Conservation (phyloP, 2,888 invertebrate species). For the Nasonovia ribisnigri region DNA sequence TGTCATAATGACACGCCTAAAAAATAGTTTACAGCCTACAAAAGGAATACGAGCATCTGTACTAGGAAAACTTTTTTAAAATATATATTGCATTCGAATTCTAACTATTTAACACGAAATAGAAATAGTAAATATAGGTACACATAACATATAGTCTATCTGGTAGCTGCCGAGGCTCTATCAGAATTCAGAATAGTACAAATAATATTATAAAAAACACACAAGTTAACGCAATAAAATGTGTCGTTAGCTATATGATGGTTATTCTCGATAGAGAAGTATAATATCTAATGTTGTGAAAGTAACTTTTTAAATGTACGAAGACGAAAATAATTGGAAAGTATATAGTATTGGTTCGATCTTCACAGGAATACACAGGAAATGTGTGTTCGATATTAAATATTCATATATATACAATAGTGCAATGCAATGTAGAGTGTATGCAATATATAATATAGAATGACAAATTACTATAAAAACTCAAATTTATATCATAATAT, state of each 20-base stretch:
- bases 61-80: not conserved
- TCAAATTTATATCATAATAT: not conserved
- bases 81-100: not conserved
- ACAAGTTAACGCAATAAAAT: not conserved
- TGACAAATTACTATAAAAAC: not conserved
- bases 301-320: not conserved
- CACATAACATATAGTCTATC: not conserved
- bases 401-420: not conserved
- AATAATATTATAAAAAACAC: not conserved
- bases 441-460: not conserved
- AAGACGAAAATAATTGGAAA: constrained; percentile 35
- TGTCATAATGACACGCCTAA: not conserved
- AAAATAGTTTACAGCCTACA: not conserved
- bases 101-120: not conserved
- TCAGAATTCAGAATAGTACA: not conserved
- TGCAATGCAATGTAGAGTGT: not conserved
- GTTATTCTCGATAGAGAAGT: not conserved
- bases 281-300: not conserved
- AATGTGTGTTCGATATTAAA: constrained; percentile 4
- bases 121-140: not conserved
- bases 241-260: not conserved
- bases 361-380: not conserved
- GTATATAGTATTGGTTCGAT: not conserved
- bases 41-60: not conserved
- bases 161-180: not conserved